Evolutionary conservation across 2,797 vertebrate species (phyloP).

Genomic region (Cottoperca gobio): DNA sequence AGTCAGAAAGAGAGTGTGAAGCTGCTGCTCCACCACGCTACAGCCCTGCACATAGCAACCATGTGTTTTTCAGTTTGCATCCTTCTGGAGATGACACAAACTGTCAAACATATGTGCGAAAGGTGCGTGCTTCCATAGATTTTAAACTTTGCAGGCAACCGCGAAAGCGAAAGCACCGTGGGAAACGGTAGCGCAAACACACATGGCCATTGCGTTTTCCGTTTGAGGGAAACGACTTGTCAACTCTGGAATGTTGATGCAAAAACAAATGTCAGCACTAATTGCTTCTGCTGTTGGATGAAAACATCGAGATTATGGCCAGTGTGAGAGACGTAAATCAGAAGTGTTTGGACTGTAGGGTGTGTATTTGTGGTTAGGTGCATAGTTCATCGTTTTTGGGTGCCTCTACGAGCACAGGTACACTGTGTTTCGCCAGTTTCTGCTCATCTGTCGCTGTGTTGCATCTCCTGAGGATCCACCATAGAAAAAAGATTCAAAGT

Average conservation of each 20-base stretch:
- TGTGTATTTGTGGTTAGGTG: conserved; percentile 20
- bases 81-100: conserved; percentile 52
- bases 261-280: conserved; percentile 69
- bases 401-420: background rate
- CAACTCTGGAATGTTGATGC: conserved; percentile 69
- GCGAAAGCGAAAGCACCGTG: conserved; percentile 60
- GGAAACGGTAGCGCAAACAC: conserved; percentile 59
- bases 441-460: conserved; percentile 28
- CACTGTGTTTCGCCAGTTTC: conserved; percentile 14
- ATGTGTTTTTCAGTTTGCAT: conserved; percentile 56
- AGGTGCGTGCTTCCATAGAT: conserved; percentile 41
- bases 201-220: conserved; percentile 62
- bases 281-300: conserved; percentile 60
- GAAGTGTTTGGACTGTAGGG: conserved; percentile 31
- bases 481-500: conserved; percentile 19
- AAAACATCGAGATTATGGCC: conserved; percentile 45
- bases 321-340: conserved; percentile 66
- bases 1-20: conserved; percentile 38
- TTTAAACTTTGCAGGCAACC: conserved; percentile 61
- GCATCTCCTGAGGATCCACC: conserved; percentile 16
- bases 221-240: conserved; percentile 61
- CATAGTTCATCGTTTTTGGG: conserved; percentile 4
- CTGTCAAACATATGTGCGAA: conserved; percentile 64
- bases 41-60: conserved; percentile 56
- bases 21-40: conserved; percentile 13